Base-by-base conservation (phyloP, 2,113 vertebrate genomes). In the Aptenodytes forsteri region DNA sequence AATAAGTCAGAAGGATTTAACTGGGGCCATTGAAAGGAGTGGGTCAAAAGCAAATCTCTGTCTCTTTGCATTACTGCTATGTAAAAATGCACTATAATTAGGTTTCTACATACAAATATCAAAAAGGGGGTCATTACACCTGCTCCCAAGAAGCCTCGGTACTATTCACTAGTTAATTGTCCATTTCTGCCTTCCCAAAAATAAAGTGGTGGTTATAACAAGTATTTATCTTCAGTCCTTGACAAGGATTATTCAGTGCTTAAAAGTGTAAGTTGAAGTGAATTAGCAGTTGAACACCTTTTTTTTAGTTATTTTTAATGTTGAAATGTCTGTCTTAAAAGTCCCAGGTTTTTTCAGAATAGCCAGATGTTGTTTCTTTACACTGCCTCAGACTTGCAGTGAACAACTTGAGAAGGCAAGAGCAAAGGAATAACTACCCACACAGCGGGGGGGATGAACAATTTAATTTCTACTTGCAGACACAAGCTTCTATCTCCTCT, bases 391-490 rank as follows among this genome's bases (percentile, higher is more conserved):
- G 34, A 20, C 32, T 47, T 81, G 6, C 9, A 91, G 16, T 3
- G 13, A 89, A 40, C 47, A 78, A 81, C 49, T 54, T 54, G 36
- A 67, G 38, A 44, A 26, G 38, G 61, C n/a, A 93, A 95, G 64
- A 96, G 49, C 17, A 47, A 90, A 91, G 49, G 36, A 66, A 90
- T 44, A n/a, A 59, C 70, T 80, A 62, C 97, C 95, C 90, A 97
- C 80, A 62, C 88, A 94, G 38, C 4, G 19, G 20, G 52, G 23
- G 36, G 9, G 32, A 19, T 52, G 62, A 90, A 34, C n/a, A 95
- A 88, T 89, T 92, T 97, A 91, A 92, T 94, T 96, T 87, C 49
- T 91, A 91, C 42, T 89, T 91, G 82, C 66, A 95, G 89, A 71
- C 69, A 58, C 29, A 72, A 81, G 29, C 38, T 40, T 87, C 69